phyloP scores from a whole-genome alignment of 2,113 vertebrate genomes.

The Malurus alboscapulatus region DNA sequence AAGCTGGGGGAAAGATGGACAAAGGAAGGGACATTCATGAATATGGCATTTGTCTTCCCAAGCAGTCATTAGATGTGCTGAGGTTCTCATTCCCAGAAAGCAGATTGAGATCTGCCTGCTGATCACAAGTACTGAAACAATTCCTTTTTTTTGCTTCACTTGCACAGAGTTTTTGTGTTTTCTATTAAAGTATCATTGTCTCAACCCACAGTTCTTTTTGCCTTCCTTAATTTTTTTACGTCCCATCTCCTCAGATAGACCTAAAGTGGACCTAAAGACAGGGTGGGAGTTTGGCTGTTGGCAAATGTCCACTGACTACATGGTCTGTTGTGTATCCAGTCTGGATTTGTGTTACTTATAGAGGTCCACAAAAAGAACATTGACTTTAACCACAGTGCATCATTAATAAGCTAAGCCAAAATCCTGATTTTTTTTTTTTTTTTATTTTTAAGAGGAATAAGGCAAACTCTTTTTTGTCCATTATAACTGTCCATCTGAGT shows the following conservation, averaged over 20 bases:
- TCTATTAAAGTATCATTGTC: background rate
- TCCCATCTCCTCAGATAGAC: background rate
- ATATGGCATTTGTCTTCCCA: background rate
- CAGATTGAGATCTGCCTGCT: background rate
- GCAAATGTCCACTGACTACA: background rate
- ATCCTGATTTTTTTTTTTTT: background rate
- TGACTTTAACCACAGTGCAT: background rate
- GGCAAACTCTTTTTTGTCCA: background rate
- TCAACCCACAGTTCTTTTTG: background rate
- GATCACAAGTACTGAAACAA: background rate
- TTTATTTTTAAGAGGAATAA: background rate
- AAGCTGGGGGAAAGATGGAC: background rate
- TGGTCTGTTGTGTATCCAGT: background rate
- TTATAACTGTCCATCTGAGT: background rate
- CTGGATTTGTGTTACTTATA: background rate
- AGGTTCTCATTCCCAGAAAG: background rate
- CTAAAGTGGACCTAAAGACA: background rate
- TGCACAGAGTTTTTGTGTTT: background rate
- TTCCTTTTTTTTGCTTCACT: background rate
- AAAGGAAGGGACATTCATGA: background rate
- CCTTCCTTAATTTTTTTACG: background rate
- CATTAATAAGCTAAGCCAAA: background rate
- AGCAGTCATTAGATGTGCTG: background rate
- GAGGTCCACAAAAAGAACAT: background rate
- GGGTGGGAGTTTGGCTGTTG: background rate